Percentiles rank a stretch among this genome's conserved stretches.
Evolutionary conservation across 2,888 invertebrate species (phyloP).

Genomic region (Nemapogon koenigi): DNA sequence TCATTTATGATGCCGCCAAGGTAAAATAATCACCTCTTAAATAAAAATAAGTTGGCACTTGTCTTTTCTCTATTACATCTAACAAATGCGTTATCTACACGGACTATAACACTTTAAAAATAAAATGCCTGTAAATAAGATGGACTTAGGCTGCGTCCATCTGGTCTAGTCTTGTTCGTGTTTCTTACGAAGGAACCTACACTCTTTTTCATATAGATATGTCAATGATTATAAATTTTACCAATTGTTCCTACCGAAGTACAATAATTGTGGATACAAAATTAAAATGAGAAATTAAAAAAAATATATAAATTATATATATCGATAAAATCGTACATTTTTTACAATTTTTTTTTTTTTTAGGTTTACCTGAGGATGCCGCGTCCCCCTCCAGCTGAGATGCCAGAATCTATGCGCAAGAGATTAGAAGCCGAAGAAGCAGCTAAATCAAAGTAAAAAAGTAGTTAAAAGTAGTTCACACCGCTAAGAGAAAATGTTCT

Average conservation of each 20-base stretch:
- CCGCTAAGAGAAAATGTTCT: too few relatives aligned
- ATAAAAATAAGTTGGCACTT: too few relatives aligned
- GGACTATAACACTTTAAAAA: too few relatives aligned
- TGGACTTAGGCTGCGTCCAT: too few relatives aligned
- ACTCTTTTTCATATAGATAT: neutral
- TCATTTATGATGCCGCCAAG: slow-evolving; percentile 97
- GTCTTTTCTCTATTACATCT: too few relatives aligned
- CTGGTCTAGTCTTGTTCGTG: too few relatives aligned
- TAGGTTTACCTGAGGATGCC: slow-evolving; percentile 81
- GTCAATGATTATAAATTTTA: slow-evolving; percentile 35
- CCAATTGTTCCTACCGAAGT: slow-evolving; percentile 54
- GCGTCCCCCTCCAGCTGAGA: slow-evolving; percentile 94
- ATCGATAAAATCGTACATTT: neutral
- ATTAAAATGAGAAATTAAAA: slow-evolving; percentile 25
- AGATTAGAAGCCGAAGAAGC: slow-evolving; percentile 64
- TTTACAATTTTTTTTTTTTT: slow-evolving; percentile 1
- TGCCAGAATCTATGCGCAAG: slow-evolving; percentile 90
- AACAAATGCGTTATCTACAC: too few relatives aligned
- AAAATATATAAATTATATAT: neutral
- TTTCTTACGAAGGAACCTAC: too few relatives aligned
- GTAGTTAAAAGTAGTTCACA: too few relatives aligned
- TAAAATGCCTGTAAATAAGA: too few relatives aligned
- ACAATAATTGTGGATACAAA: slow-evolving; percentile 27
- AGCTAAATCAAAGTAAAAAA: slow-evolving; percentile 39
- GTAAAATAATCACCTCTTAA: slow-evolving; percentile 60